Conservation (phyloP, 2,888 invertebrate species). For the Limnephilus lunatus region DNA sequence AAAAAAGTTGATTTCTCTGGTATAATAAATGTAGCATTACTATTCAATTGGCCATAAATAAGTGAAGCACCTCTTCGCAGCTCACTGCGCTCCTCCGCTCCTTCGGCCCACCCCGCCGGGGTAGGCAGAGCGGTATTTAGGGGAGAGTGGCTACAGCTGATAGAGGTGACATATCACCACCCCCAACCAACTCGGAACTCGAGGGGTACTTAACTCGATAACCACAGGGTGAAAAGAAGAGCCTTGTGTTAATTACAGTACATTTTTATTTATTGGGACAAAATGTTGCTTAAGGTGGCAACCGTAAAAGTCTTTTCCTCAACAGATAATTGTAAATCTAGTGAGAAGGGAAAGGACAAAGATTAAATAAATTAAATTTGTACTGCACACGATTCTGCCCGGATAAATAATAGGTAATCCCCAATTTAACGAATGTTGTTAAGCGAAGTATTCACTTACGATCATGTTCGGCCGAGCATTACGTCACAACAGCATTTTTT, state of each 20-base stretch:
- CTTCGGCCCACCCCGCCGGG: slow-evolving; percentile 19
- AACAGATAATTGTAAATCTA: too few species aligned
- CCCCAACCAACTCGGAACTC: slow-evolving; percentile 39
- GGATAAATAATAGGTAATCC: too few species aligned
- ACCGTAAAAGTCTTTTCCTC: too few species aligned
- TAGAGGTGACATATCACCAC: slow-evolving; percentile 65
- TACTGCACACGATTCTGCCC: too few species aligned
- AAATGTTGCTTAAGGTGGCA: too few species aligned
- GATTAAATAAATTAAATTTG: too few species aligned
- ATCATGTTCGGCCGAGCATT: too few species aligned
- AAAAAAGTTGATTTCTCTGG: background rate
- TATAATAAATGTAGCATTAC: background rate
- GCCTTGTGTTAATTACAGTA: background rate
- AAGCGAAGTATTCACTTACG: too few species aligned
- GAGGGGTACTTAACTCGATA: slow-evolving; percentile 40
- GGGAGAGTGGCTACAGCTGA: slow-evolving; percentile 63
- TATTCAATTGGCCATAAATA: background rate
- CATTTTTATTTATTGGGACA: too few species aligned
- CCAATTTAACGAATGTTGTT: too few species aligned
- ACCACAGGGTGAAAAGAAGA: slow-evolving; percentile 14
- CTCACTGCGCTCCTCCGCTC: background rate
- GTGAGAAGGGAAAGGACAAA: too few species aligned
- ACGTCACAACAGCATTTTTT: too few species aligned
- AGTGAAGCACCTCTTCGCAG: background rate
- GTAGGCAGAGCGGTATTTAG: slow-evolving; percentile 43